Conservation (phyloP, 1,140 invertebrate species). For the Epicauta chinensis region DNA sequence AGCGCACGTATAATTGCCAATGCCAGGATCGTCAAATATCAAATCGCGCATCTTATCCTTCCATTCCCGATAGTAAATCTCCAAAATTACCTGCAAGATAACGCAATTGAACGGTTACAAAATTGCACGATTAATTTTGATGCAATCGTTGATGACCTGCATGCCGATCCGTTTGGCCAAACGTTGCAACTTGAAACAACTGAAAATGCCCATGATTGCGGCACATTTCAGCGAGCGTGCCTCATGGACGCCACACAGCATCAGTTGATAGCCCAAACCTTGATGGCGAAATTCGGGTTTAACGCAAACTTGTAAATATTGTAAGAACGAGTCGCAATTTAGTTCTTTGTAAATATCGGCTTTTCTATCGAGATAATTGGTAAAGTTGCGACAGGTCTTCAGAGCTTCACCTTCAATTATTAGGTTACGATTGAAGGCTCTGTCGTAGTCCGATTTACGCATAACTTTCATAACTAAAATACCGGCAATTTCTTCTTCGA, state of each 20-base stretch:
- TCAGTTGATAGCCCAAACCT: conserved; percentile 46
- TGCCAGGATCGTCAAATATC: conserved; percentile 51
- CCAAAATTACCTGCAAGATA: conserved; percentile 40
- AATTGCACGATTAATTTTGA: conserved; percentile 1
- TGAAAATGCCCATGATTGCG: conserved; percentile 50
- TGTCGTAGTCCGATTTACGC: conserved; percentile 32
- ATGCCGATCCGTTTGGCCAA: conserved; percentile 47
- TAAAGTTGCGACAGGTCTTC: conserved; percentile 40
- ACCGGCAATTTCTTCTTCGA: conserved; percentile 19
- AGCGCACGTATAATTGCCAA: conserved; percentile 53
- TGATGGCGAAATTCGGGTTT: conserved; percentile 41
- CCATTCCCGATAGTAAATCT: conserved; percentile 53
- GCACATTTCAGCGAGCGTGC: conserved; percentile 45
- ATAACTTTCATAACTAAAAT: conserved; percentile 32
- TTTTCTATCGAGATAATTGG: conserved; percentile 37
- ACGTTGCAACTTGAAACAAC: conserved; percentile 44
- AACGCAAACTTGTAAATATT: conserved; percentile 41
- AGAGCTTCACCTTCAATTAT: conserved; percentile 37
- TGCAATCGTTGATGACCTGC: conserved; percentile 1
- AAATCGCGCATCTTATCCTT: conserved; percentile 46
- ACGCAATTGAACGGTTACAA: too few relatives aligned
- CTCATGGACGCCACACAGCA: conserved; percentile 43
- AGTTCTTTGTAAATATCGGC: conserved; percentile 39
- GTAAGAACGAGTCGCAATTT: conserved; percentile 36
- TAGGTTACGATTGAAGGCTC: conserved; percentile 33